phyloP scores from a whole-genome alignment of 2,113 vertebrate species.

The Bufo bufo region DNA sequence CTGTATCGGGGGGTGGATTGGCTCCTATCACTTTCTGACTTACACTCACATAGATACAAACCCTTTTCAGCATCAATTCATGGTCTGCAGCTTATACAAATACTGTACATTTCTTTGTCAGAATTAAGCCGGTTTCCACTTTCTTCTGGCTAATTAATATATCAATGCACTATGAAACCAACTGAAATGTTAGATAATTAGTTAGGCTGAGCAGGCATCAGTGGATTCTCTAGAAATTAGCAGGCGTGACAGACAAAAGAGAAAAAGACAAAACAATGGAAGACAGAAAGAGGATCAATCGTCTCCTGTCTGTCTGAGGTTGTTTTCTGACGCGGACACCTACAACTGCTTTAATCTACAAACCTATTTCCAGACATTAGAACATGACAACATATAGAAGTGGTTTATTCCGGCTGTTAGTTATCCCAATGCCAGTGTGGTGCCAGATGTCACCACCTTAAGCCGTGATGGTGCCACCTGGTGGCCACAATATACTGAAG shows the following conservation, averaged over 20 bases:
- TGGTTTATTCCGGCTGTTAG: not conserved
- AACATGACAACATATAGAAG: not conserved
- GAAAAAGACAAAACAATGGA: not conserved
- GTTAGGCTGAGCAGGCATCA: not conserved
- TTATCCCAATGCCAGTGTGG: not conserved
- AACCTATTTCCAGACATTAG: not conserved
- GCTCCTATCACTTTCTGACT: not conserved
- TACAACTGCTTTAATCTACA: not conserved
- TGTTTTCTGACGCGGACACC: not conserved
- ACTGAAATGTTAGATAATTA: slow-evolving; percentile 42
- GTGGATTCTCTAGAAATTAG: slow-evolving; percentile 9
- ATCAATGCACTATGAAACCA: slow-evolving; percentile 35
- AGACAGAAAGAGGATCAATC: not conserved
- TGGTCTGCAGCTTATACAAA: not conserved
- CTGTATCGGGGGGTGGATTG: too few species aligned
- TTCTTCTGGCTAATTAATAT: slow-evolving; percentile 38
- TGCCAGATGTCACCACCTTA: not conserved
- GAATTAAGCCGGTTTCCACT: slow-evolving; percentile 18
- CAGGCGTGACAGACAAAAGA: slow-evolving; percentile 4
- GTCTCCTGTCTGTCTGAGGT: not conserved
- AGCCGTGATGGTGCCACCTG: too few species aligned
- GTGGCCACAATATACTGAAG: too few species aligned
- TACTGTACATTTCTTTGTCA: slow-evolving; percentile 38
- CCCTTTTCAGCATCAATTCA: not conserved
- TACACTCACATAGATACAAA: not conserved